Evolutionary conservation across 2,797 vertebrate genomes (phyloP), one percentile per base, ranked within the genome.

Genomic region (Gymnodraco acuticeps): DNA sequence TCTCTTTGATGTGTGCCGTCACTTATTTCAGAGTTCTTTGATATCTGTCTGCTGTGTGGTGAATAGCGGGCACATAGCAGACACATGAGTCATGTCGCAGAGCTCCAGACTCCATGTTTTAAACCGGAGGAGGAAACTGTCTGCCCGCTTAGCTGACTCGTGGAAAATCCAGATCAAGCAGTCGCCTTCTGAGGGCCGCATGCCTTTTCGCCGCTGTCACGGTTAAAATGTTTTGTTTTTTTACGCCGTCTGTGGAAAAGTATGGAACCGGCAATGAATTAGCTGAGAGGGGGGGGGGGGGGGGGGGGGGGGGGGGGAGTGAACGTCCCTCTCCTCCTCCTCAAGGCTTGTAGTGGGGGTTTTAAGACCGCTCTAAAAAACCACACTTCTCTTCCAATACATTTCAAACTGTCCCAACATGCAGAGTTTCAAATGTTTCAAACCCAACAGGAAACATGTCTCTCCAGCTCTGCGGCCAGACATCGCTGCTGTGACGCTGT

Each of bases 81-180:
- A 85, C 80, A 19, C 46, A 54, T 86, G 87, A 89, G 84, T 93
- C 90, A 87, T 84, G 85, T 67, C 38, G 64, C 83, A 64, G 73
- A 73, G 64, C 69, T 76, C 52, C 87, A 87, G 88, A 87, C 81
- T 63, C 78, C 83, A 79, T 90, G 88, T 92, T 91, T 86, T 48
- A 70, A 81, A 87, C 63, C 68, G 74, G 47, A 51, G 77, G 70
- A 82, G 87, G 80, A 88, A 88, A 87, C 70, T 6, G 82, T 87
- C 82, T 80, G 79, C 81, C 59, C 58, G 67, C 62, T 77, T 70
- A 78, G 86, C 83, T 83, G 87, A 86, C 77, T 90, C 16, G 82
- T 91, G 94, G 93, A 95, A 95, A 95, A 90, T 87, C 62, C 73
- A 77, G 79, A 83, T 87, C 83, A 82, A 91, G 83, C 76, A 41